Evolutionary conservation across 2,888 invertebrate species (phyloP).

Genomic region (Apantesis nais): DNA sequence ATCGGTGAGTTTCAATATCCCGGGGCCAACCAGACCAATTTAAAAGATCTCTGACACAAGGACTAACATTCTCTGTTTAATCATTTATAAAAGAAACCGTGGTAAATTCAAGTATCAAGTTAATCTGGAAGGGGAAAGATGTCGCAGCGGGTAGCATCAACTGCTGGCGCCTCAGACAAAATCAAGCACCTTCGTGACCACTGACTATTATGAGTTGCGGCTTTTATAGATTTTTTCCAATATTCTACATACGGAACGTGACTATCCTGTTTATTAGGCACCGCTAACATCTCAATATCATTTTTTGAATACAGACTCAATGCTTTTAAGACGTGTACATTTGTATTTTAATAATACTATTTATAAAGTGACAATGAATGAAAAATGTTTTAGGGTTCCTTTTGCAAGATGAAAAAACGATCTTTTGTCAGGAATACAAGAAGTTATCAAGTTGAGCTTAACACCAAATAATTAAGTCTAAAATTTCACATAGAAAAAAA

Average conservation of each 20-base stretch:
- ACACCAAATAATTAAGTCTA: no score
- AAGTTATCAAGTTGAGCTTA: conserved; percentile 79
- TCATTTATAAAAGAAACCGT: conserved; percentile 30
- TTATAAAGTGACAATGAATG: conserved; percentile 33
- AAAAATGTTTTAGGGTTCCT: conserved; percentile 11
- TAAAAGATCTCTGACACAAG: conserved; percentile 53
- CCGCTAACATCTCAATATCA: conserved; percentile 71
- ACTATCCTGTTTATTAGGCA: conserved; percentile 70
- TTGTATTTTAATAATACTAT: conserved; percentile 51
- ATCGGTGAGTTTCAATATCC: conserved; percentile 70
- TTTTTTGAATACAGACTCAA: conserved; percentile 68
- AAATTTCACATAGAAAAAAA: no score
- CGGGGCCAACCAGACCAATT: conserved; percentile 60
- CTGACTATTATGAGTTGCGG: conserved; percentile 74
- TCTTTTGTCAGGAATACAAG: background rate
- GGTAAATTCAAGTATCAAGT: conserved; percentile 51
- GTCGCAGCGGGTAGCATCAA: conserved; percentile 76
- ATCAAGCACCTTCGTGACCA: conserved; percentile 76
- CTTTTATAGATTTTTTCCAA: conserved; percentile 73
- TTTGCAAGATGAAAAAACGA: background rate
- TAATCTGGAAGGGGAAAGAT: conserved; percentile 63
- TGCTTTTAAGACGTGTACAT: conserved; percentile 54
- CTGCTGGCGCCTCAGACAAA: conserved; percentile 77
- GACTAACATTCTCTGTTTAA: conserved; percentile 38
- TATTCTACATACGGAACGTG: conserved; percentile 71